These are phyloP conservation scores for Lagria hirta DNA, from an alignment of 2,888 invertebrate species.

Conservation along the genomic window DNA sequence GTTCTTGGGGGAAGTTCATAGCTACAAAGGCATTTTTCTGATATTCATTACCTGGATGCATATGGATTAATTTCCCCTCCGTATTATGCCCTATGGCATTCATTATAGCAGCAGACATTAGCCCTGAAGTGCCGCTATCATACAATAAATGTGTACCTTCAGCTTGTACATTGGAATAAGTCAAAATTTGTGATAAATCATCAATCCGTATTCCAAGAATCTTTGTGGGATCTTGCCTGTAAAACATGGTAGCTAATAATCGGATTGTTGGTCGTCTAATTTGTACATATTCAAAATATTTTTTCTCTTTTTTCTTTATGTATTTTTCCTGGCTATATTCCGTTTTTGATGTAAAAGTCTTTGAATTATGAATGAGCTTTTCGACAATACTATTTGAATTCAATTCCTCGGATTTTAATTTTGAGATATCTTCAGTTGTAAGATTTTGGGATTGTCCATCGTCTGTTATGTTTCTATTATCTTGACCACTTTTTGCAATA, in stretches of 20 bases:
- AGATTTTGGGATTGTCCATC: constrained; percentile 80
- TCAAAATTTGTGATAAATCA: constrained; percentile 84
- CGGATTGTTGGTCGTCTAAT: constrained; percentile 79
- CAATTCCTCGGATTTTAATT: constrained; percentile 72
- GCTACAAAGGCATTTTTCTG: constrained; percentile 77
- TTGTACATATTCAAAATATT: constrained; percentile 83
- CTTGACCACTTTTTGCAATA: constrained; percentile 69
- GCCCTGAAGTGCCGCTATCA: constrained; percentile 85
- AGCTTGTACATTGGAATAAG: constrained; percentile 77
- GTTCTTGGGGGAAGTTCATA: constrained; percentile 76
- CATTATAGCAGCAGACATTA: constrained; percentile 80
- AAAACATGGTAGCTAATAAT: constrained; percentile 82
- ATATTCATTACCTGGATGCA: constrained; percentile 80
- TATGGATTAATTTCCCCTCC: constrained; percentile 67
- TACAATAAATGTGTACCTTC: constrained; percentile 79
- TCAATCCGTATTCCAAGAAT: constrained; percentile 81
- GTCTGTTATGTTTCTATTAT: constrained; percentile 83
- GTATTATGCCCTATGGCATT: constrained; percentile 72
- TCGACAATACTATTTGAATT: constrained; percentile 83
- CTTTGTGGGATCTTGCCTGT: constrained; percentile 74
- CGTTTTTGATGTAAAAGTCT: constrained; percentile 87
- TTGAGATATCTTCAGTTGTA: constrained; percentile 79
- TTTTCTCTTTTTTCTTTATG: constrained; percentile 90
- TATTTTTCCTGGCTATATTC: constrained; percentile 94
- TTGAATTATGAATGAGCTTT: constrained; percentile 86